Evolutionary conservation across 1,140 invertebrate species (phyloP).

Genomic region (Ips nitidus): DNA sequence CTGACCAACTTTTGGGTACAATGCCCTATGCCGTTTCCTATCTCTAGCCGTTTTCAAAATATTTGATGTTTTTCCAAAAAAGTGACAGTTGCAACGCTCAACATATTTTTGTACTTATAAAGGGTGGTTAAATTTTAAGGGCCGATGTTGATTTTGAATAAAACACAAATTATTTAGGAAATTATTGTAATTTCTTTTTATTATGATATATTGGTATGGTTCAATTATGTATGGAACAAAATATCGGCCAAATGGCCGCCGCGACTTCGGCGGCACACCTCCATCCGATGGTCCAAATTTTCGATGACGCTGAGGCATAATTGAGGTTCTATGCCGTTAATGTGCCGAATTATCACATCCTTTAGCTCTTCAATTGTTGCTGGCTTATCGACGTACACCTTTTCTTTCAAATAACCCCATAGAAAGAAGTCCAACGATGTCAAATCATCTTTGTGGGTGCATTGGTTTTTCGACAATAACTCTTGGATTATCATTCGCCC

Average conservation of each 20-base stretch:
- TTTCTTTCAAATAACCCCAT: no score
- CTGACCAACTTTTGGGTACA: no score
- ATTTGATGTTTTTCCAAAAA: no score
- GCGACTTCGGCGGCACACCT: constrained; percentile 18
- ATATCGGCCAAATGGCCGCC: constrained; percentile 19
- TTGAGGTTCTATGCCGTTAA: constrained; percentile 30
- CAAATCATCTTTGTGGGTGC: no score
- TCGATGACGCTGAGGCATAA: constrained; percentile 24
- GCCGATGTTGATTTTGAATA: constrained; percentile 6
- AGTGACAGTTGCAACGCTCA: no score
- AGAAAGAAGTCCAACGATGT: no score
- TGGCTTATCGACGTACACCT: no score
- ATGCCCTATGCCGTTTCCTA: no score
- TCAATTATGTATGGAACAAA: constrained; percentile 25
- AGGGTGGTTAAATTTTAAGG: background rate
- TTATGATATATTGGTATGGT: constrained; percentile 9
- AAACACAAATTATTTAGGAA: background rate
- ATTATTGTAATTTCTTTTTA: constrained; percentile 14
- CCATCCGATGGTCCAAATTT: constrained; percentile 29
- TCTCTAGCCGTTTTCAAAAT: no score
- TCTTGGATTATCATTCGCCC: no score
- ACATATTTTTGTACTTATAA: background rate
- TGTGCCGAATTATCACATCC: background rate
- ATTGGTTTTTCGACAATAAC: no score
- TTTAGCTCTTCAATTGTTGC: no score